Evolutionary conservation across 2,113 vertebrate genomes (phyloP), one percentile per base, ranked within the genome.

Genomic region (Psophia crepitans): DNA sequence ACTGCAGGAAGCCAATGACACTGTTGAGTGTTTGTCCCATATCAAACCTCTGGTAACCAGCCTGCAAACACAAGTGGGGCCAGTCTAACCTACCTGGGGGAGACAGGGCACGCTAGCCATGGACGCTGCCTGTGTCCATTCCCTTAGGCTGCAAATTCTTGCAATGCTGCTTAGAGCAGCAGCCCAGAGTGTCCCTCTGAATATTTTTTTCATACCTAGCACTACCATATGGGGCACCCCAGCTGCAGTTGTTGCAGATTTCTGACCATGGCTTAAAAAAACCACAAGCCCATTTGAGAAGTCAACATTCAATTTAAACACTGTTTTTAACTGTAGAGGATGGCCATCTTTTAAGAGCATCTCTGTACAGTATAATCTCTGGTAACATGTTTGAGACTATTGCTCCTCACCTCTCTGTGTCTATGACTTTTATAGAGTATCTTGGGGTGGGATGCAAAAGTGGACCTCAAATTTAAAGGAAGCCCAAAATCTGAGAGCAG

Each of bases 281-380:
- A 1, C 1, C 5, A 20, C 8, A 14, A 60, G 14, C 6, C 16
- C 2, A 0, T 87, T 87, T 71, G 2, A 3, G 23, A 82, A 82
- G n/a, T 35, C 19, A 22, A n/a, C 74, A 28, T 70, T 87, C 27
- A 49, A 37, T 64, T 71, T 56, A 57, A 68, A 35, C 8, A 21
- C 16, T 48, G 11, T 41, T 84, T 78, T 70, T 49, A 74, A 35
- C 37, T 19, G 2, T 30, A 24, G 15, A 48, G 33, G 5, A 27
- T 64, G 43, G 6, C 19, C 35, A 2, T 57, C 5, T 58, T 64
- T 68, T 60, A 65, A 60, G 39, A 77, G 21, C 14, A 44, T 43
- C 19, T 4, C 4, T 12, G 4, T 13, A 30, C 18, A 5, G 4
- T 74, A 17, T 68, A 49, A 30, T 54, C 7, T 77, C 48, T 24